Evolutionary conservation across 1,140 invertebrate species (phyloP).

Genomic region (Frieseomelitta varia): DNA sequence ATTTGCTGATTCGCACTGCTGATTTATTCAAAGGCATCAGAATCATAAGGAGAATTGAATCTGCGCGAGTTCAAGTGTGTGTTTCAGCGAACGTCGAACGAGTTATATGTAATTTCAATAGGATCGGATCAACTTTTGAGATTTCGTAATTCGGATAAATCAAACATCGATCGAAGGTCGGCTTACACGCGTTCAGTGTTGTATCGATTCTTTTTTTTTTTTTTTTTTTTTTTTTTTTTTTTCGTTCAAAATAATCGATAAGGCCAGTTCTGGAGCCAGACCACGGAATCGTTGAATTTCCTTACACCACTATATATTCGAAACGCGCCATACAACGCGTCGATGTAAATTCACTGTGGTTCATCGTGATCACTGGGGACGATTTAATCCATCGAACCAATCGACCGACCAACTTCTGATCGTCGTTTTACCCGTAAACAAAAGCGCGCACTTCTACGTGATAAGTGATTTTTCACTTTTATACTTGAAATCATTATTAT

Average conservation of each 20-base stretch:
- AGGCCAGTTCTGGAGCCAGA: too few species aligned
- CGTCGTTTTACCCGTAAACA: background rate
- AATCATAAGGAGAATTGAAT: background rate
- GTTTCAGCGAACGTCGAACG: background rate
- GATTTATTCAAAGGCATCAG: background rate
- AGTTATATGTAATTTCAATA: background rate
- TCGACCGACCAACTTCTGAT: constrained; percentile 4
- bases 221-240: too few species aligned
- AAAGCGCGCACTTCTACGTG: background rate
- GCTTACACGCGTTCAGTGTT: background rate
- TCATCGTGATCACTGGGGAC: constrained; percentile 39
- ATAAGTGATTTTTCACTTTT: constrained; percentile 65
- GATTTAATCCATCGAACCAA: background rate
- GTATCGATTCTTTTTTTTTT: background rate
- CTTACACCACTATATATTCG: background rate
- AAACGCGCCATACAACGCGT: background rate
- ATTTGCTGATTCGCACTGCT: background rate
- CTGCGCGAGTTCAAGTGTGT: background rate
- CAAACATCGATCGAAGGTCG: background rate
- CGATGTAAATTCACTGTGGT: constrained; percentile 20
- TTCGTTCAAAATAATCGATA: background rate
- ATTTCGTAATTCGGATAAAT: background rate
- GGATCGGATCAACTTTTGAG: background rate
- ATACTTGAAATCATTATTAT: constrained; percentile 58
- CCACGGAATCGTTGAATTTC: background rate